Evolutionary conservation across 2,888 invertebrate species (phyloP).

Genomic region (Iselma pallidipennis): DNA sequence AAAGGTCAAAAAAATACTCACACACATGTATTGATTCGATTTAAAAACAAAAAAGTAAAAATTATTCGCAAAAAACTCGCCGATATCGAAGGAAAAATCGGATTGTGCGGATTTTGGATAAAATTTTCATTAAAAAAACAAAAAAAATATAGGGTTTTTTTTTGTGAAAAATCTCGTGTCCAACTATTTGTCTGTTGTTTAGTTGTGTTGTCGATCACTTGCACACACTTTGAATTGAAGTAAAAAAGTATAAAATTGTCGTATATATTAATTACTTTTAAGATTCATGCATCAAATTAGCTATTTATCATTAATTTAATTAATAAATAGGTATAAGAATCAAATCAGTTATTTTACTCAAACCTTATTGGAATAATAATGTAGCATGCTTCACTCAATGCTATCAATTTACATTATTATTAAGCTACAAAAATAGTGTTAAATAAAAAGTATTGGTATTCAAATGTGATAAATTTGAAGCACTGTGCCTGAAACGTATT

Average conservation of each 20-base stretch:
- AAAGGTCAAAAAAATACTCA: constrained; percentile 57
- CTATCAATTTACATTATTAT: constrained; percentile 14
- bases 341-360: constrained; percentile 9
- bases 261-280: constrained; percentile 5
- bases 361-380: not conserved
- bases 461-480: constrained; percentile 62
- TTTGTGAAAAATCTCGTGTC: constrained; percentile 27
- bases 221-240: constrained; percentile 29
- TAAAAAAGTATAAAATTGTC: not conserved
- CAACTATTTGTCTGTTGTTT: constrained; percentile 28
- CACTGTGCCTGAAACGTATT: constrained; percentile 33
- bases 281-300: constrained; percentile 19
- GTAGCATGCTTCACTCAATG: constrained; percentile 18
- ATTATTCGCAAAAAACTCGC: constrained; percentile 11
- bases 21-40: constrained; percentile 69
- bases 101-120: constrained; percentile 14
- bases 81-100: constrained; percentile 32
- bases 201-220: constrained; percentile 28
- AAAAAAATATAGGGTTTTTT: constrained; percentile 16
- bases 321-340: constrained; percentile 5
- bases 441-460: constrained; percentile 71
- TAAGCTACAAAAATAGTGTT: constrained; percentile 17
- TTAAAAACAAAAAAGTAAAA: constrained; percentile 23
- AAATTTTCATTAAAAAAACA: constrained; percentile 18
- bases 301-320: not conserved